Evolutionary conservation across 2,797 vertebrate genomes (phyloP), one percentile per base, ranked within the genome.

Genomic region (Microctenopoma steveboyesi): DNA sequence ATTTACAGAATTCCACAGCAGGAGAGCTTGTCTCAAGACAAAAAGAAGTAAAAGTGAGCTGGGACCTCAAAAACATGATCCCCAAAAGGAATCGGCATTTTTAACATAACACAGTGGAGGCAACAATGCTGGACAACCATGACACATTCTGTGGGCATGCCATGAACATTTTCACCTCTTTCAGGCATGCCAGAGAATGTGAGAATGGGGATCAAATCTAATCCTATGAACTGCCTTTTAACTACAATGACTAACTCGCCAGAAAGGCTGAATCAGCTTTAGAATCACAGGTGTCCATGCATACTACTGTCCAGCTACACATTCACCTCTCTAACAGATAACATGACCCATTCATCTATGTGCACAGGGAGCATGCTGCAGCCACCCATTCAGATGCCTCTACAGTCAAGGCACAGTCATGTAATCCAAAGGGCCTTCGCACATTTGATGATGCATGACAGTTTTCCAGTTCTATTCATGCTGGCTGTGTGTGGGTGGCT

Each of bases 391-490:
- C 64, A 86, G 81, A 89, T 80, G 80, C 71, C 85, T 83, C 75
- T 72, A 73, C 84, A 87, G 81, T 87, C 72, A 82, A 90, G 83
- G 72, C 79, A 85, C 45, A 73, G 83, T 84, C 80, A 72, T 64
- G 77, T 57, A 90, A 87, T 89, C 69, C 83, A 85, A 88, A 81
- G 78, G 80, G 64, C 75, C 78, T 83, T 84, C 33, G 60, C 86
- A 86, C 83, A 85, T 89, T 85, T 90, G 85, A 89, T 89, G 88
- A 90, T 88, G 82, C 81, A 75, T 71, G 78, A 86, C 86, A 83
- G 76, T 82, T 88, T 89, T 89, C 81, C 83, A 69, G 79, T 78
- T 81, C 82, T 88, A 84, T 87, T 87, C 86, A 87, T 74, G 81
- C 77, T 49, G 59, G 76, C 78, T 76, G 74, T 71, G 85, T 64